These are phyloP conservation scores for Capreolus pygargus DNA, from an alignment of 2,113 vertebrate species.

Conservation along the genomic window DNA sequence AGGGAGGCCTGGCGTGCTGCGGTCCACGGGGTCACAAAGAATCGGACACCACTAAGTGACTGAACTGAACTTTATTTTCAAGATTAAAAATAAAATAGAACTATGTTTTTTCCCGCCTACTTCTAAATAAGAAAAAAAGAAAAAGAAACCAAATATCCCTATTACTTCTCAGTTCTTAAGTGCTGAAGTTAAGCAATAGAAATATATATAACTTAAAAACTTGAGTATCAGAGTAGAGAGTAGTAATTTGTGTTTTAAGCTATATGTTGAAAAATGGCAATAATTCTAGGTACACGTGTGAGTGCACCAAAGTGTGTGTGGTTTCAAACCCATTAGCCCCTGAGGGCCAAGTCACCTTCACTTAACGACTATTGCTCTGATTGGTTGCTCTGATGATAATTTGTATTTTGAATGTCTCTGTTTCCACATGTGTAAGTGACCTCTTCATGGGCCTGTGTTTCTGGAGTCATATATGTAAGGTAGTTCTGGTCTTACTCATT, in stretches of 20 bases:
- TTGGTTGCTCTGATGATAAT: neutral
- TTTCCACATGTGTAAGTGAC: neutral
- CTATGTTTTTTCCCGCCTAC: neutral
- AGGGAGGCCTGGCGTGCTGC: accelerated
- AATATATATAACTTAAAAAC: neutral
- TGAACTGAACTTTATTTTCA: neutral
- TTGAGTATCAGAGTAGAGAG: neutral
- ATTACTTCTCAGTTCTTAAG: neutral
- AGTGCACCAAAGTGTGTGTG: too few relatives aligned
- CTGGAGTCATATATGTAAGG: neutral
- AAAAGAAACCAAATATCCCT: neutral
- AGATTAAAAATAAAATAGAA: slow-evolving; percentile 3
- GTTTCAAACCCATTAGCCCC: neutral
- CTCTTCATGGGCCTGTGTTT: neutral
- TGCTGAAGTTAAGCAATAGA: neutral
- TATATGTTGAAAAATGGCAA: neutral
- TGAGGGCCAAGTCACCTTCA: neutral
- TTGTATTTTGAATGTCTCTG: neutral
- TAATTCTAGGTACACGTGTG: neutral
- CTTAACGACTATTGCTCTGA: neutral
- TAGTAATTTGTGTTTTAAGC: neutral
- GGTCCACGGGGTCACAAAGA: neutral
- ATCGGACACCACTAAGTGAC: accelerated
- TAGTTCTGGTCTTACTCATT: neutral
- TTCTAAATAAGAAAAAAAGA: neutral